Conservation (phyloP, 2,888 invertebrate species). For the Sinodicranocentrus sp. region DNA sequence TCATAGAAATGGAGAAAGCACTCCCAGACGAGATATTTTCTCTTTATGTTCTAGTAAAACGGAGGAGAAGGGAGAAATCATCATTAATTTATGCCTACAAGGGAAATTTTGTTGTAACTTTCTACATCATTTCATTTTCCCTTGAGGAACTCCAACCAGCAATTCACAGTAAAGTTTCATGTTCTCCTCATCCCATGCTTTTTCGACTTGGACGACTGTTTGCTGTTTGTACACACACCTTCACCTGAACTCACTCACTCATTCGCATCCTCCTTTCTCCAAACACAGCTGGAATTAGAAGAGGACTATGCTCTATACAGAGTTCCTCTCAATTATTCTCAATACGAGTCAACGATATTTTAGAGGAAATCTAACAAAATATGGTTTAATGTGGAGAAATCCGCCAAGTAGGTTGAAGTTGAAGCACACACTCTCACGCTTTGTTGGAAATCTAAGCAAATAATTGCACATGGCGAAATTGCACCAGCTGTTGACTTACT, state of each 20-base stretch:
- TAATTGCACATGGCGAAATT: constrained; percentile 40
- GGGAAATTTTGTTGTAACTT: constrained; percentile 71
- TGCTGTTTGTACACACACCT: constrained; percentile 58
- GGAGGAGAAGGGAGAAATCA: constrained; percentile 70
- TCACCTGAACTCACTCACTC: too few relatives aligned
- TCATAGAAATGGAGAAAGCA: constrained; percentile 55
- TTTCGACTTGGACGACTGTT: constrained; percentile 49
- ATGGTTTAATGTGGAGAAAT: too few relatives aligned
- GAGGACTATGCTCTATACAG: too few relatives aligned
- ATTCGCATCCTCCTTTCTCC: too few relatives aligned
- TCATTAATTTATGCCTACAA: constrained; percentile 73
- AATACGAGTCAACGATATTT: too few relatives aligned
- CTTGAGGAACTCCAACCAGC: constrained; percentile 46
- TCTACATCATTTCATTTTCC: constrained; percentile 71
- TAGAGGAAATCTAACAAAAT: not conserved
- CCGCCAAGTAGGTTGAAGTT: not conserved
- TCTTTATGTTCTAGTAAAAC: constrained; percentile 46
- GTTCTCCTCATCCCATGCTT: constrained; percentile 28
- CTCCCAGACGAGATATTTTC: constrained; percentile 48
- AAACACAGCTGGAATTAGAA: too few relatives aligned
- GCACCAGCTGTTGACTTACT: constrained; percentile 39
- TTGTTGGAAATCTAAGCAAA: constrained; percentile 52
- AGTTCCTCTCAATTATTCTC: too few relatives aligned
- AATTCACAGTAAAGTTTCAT: constrained; percentile 45
- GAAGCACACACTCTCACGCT: not conserved